Conservation (phyloP, 2,888 invertebrate genomes). For the Rhagonycha fulva region DNA sequence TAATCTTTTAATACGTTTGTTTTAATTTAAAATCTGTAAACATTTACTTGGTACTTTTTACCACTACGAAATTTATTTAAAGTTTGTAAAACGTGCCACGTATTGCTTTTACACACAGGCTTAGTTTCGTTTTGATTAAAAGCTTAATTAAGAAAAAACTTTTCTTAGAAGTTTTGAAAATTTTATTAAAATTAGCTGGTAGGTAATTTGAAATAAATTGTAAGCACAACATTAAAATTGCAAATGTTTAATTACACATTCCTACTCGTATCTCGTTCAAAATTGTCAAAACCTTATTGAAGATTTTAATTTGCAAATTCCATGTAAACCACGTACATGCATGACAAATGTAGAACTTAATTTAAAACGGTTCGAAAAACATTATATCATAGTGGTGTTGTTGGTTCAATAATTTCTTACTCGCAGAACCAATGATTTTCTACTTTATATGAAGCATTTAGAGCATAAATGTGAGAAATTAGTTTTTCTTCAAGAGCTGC, state of each 20-base stretch:
- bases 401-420: constrained; percentile 18
- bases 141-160: background rate
- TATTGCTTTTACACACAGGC: background rate
- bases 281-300: constrained; percentile 4
- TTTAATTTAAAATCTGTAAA: background rate
- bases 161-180: background rate
- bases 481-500: constrained; percentile 11
- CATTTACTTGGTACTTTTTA: background rate
- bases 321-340: constrained; percentile 21
- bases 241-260: constrained; percentile 6
- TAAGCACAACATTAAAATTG: background rate
- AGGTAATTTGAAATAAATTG: background rate
- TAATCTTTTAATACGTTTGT: background rate
- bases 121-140: background rate
- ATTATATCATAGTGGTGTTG: constrained; percentile 4
- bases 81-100: background rate
- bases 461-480: constrained; percentile 24
- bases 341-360: constrained; percentile 21
- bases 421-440: constrained; percentile 20
- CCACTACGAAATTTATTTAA: background rate
- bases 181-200: background rate
- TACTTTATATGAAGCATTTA: constrained; percentile 18
- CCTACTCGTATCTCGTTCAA: constrained; percentile 9
- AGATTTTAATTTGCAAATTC: constrained; percentile 4
- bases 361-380: constrained; percentile 18